These are phyloP conservation scores for Habroteleia sp. DNA, from an alignment of 2,888 invertebrate genomes.

Conservation along the genomic window DNA sequence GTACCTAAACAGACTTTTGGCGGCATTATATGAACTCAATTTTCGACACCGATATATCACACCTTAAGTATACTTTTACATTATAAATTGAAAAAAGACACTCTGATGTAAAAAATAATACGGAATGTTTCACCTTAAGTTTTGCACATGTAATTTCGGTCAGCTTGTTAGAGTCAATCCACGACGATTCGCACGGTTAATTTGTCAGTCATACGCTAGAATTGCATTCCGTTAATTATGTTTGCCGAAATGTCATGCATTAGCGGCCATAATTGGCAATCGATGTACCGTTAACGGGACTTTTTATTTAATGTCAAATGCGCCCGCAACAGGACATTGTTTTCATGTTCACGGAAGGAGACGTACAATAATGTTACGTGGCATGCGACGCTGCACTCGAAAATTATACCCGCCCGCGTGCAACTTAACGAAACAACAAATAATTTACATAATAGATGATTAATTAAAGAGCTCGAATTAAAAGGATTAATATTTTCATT, in stretches of 20 bases:
- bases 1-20: too few relatives aligned
- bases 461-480: too few relatives aligned
- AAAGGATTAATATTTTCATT: too few relatives aligned
- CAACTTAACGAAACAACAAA: constrained; percentile 11
- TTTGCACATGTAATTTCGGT: not conserved
- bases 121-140: not conserved
- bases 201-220: constrained; percentile 20
- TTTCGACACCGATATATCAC: too few relatives aligned
- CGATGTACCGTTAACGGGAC: constrained; percentile 51
- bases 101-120: too few relatives aligned
- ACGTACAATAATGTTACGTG: constrained; percentile 50
- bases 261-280: constrained; percentile 53
- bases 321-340: constrained; percentile 36
- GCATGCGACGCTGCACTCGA: constrained; percentile 55
- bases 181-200: constrained; percentile 11
- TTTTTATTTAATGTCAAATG: constrained; percentile 47
- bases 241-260: constrained; percentile 58
- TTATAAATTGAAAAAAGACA: too few relatives aligned
- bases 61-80: too few relatives aligned
- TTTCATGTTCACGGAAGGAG: constrained; percentile 53
- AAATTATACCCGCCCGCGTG: constrained; percentile 29
- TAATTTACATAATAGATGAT: constrained; percentile 30
- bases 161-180: not conserved
- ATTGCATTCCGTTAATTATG: constrained; percentile 45
- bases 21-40: too few relatives aligned